Conservation (phyloP, 2,113 vertebrate species). For the Alouatta palliata region DNA sequence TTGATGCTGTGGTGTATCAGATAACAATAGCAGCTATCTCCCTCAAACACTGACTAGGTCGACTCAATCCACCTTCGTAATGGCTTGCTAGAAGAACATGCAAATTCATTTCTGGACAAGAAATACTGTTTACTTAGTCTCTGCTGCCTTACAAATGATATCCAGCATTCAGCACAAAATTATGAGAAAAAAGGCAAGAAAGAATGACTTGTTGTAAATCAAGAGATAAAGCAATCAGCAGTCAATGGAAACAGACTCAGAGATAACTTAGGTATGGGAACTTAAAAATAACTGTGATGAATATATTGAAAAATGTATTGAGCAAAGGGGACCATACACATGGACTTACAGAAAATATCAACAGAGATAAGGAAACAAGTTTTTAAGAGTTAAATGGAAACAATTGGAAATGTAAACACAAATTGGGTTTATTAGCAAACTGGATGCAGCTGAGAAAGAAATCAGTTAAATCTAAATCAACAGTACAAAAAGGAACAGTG, state of each 20-base stretch:
- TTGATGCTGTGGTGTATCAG: not conserved
- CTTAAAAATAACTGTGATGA: not conserved
- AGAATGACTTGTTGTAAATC: not conserved
- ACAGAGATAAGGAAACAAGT: not conserved
- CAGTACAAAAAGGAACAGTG: not conserved
- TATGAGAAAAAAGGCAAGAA: not conserved
- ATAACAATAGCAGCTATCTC: not conserved
- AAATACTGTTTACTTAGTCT: not conserved
- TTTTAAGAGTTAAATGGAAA: conserved; percentile 2
- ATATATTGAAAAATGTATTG: not conserved
- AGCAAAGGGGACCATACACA: not conserved
- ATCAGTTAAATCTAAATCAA: not conserved
- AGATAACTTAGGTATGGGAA: not conserved
- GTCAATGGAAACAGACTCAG: not conserved
- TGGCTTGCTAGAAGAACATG: not conserved
- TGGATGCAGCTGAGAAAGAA: not conserved
- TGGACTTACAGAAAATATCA: not conserved
- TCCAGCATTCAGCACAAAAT: not conserved
- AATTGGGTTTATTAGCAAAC: not conserved
- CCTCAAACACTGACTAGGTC: not conserved
- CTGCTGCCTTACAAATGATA: not conserved
- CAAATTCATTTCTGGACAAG: not conserved
- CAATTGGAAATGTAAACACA: not conserved
- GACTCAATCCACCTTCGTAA: not conserved
- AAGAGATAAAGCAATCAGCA: not conserved